Evolutionary conservation across 1,140 invertebrate genomes (phyloP).

Genomic region (Melanaphis sacchari): DNA sequence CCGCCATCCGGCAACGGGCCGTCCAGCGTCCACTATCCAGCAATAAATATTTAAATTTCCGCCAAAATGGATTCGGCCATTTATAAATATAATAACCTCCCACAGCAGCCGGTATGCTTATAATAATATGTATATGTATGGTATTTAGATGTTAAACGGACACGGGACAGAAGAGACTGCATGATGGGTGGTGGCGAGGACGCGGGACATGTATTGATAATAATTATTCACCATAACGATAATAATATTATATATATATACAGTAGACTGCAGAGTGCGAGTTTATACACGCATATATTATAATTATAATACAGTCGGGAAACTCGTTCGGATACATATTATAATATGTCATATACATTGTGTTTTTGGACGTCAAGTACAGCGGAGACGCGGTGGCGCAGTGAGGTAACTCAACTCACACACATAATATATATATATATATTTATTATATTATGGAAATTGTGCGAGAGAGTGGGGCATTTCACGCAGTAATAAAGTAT

Average conservation of each 20-base stretch:
- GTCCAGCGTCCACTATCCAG: background rate
- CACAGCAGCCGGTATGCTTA: background rate
- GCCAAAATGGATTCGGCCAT: constrained; percentile 21
- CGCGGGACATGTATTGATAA: background rate
- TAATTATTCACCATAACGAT: constrained; percentile 11
- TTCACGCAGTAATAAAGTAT: background rate
- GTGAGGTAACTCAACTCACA: too few relatives aligned
- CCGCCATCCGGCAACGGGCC: background rate
- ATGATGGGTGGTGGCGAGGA: background rate
- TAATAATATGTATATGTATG: background rate
- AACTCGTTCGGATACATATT: background rate
- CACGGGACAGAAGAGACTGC: background rate
- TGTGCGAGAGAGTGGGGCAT: background rate
- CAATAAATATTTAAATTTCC: constrained; percentile 52
- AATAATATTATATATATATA: constrained; percentile 31
- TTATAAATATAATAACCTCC: constrained; percentile 24
- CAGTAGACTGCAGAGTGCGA: background rate
- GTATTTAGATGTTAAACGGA: background rate
- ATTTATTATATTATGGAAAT: background rate
- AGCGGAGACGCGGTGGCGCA: background rate
- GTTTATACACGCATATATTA: background rate
- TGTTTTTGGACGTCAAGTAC: background rate
- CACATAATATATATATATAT: background rate
- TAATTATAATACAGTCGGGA: constrained; percentile 2
- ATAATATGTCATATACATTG: background rate